Conservation (phyloP, 2,888 invertebrate genomes). For the Eristalis intricaria region DNA sequence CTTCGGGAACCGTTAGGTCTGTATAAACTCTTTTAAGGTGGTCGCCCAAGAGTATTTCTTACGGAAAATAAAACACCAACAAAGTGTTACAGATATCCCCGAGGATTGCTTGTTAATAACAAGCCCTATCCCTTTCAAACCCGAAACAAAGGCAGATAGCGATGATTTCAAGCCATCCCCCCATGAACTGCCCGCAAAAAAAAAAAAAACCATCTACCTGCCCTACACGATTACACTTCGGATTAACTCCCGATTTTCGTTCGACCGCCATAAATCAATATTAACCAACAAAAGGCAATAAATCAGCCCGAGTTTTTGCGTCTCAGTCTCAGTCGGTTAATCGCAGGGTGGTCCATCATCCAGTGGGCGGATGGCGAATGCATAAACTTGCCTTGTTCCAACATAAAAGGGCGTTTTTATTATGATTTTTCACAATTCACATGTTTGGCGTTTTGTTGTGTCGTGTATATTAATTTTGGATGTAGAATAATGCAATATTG, state of each 20-base stretch:
- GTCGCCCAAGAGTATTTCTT: background rate
- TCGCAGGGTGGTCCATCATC: slow-evolving; percentile 40
- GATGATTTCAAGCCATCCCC: background rate
- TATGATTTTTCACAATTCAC: slow-evolving; percentile 55
- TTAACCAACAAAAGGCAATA: slow-evolving; percentile 66
- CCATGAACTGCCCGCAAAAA: background rate
- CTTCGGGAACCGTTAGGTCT: background rate
- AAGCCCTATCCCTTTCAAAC: background rate
- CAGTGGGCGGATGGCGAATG: slow-evolving; percentile 12
- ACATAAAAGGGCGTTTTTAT: slow-evolving; percentile 62
- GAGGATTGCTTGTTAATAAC: background rate
- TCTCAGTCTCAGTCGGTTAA: slow-evolving; percentile 14
- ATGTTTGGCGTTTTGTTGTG: slow-evolving; percentile 57
- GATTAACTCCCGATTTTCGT: slow-evolving; percentile 53
- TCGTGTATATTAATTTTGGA: slow-evolving; percentile 62
- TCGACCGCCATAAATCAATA: slow-evolving; percentile 67
- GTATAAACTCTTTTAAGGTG: background rate
- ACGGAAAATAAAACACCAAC: background rate
- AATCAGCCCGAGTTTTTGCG: slow-evolving; percentile 31
- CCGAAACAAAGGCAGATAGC: background rate
- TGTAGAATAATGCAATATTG: slow-evolving; percentile 47
- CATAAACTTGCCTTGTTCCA: slow-evolving; percentile 42
- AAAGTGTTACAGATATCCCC: background rate
- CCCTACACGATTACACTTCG: slow-evolving; percentile 7
- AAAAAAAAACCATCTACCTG: background rate